Conservation (phyloP, 2,888 invertebrate species). For the Dicyrtoma fusca region DNA sequence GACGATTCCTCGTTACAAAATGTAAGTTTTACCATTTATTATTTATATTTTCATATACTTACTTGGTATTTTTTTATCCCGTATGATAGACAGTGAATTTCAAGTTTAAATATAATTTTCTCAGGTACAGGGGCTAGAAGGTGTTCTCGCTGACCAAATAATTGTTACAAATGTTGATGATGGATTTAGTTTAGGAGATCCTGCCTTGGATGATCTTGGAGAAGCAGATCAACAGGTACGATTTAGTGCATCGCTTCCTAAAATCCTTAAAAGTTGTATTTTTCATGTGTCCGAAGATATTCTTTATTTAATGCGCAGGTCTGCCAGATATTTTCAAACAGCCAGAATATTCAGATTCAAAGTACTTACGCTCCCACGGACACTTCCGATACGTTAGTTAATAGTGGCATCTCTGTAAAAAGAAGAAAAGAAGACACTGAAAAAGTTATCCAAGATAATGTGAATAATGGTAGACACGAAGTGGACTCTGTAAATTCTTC, state of each 20-base stretch:
- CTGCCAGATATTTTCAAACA: conserved; percentile 49
- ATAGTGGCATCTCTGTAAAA: conserved; percentile 20
- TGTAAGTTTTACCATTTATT: conserved; percentile 29
- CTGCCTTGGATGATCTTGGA: conserved; percentile 45
- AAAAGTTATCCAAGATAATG: neutral
- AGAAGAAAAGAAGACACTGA: conserved; percentile 30
- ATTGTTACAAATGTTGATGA: conserved; percentile 54
- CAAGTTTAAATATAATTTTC: conserved; percentile 14
- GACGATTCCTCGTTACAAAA: conserved; percentile 49
- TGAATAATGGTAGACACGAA: neutral
- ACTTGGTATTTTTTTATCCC: neutral
- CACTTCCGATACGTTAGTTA: neutral
- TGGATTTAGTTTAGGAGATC: conserved; percentile 48
- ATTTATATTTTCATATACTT: neutral
- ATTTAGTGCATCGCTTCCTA: neutral
- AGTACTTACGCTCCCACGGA: conserved; percentile 18
- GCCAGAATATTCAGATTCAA: conserved; percentile 44
- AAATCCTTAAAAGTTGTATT: neutral
- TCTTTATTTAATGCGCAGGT: conserved; percentile 41
- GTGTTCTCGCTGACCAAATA: conserved; percentile 52
- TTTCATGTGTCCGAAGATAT: neutral
- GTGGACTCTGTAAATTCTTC: neutral
- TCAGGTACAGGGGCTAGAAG: conserved; percentile 55
- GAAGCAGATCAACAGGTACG: conserved; percentile 50
- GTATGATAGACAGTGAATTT: no score